These are phyloP conservation scores for Mechanitis messenoides DNA, from an alignment of 2,888 invertebrate genomes.

Conservation along the genomic window DNA sequence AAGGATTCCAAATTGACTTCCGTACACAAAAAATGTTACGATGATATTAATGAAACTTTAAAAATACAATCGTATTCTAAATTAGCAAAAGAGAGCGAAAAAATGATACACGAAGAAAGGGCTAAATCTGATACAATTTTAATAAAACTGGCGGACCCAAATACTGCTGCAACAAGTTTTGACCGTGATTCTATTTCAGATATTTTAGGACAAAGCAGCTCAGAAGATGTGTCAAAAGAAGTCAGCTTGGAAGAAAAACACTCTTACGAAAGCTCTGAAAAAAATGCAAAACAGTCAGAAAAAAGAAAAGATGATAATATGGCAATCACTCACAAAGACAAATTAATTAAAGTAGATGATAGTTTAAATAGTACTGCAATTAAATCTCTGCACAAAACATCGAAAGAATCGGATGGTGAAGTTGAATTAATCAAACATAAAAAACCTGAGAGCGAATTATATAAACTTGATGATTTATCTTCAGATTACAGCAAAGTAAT, in stretches of 20 bases:
- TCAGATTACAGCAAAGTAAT: slow-evolving; percentile 39
- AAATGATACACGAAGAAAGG: slow-evolving; percentile 41
- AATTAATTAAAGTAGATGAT: neutral
- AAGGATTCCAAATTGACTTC: slow-evolving; percentile 25
- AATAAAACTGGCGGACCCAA: slow-evolving; percentile 28
- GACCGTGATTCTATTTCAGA: slow-evolving; percentile 43
- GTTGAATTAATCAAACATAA: slow-evolving; percentile 1
- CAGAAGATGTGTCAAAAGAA: slow-evolving; percentile 66
- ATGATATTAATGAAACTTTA: slow-evolving; percentile 27
- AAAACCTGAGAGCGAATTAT: slow-evolving; percentile 32
- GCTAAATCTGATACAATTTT: slow-evolving; percentile 29
- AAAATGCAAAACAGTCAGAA: slow-evolving; percentile 38
- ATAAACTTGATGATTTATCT: slow-evolving; percentile 53
- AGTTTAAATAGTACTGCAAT: neutral
- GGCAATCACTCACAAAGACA: slow-evolving; percentile 19
- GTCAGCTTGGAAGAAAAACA: slow-evolving; percentile 67
- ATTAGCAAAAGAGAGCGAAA: slow-evolving; percentile 38
- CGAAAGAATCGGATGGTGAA: neutral
- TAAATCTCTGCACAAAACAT: neutral
- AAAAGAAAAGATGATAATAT: neutral
- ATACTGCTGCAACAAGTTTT: slow-evolving; percentile 38
- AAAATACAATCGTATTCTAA: slow-evolving; percentile 32
- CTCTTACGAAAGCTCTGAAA: slow-evolving; percentile 61
- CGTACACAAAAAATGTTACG: slow-evolving; percentile 25
- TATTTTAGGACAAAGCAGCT: slow-evolving; percentile 50